Evolutionary conservation across 2,888 invertebrate species (phyloP), one percentile per base, ranked within the genome.

Genomic region (Rhodophaea formosa): DNA sequence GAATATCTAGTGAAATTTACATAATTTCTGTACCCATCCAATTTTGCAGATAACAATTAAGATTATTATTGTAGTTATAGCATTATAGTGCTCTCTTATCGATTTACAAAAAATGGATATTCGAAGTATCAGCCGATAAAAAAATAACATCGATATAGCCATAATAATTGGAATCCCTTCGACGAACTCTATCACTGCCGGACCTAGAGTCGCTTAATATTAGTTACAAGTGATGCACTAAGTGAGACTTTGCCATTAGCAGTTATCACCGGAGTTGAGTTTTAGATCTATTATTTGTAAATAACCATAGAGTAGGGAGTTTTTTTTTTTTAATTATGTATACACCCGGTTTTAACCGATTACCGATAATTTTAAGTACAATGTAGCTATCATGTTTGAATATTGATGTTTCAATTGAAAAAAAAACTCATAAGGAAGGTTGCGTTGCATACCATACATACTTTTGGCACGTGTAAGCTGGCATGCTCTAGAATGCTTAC

Each of bases 281-380:
- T 51, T 14, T 51, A 51, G 16, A 17, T 16, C 3, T 49, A 15
- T 17, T 51, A 16, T 51, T 51, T 49, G 32, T 49, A 32, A 32
- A 49, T 49, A 49, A 49, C 49, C 32, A 32, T 49, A 32, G 46
- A 23, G 8, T 32, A 32, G 10, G 14, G 32, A 49, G n/a, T n/a
- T 15, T 1, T 32, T 10, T 32, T 49, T 49, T 49, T 49, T 32
- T 14, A 30, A 47, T 23, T 29, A 49, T 1, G 23, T 32, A 49
- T 15, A 49, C 17, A 46, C 46, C 12, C 39, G 47, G 47, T 14
- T 32, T 32, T 49, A 30, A 10, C 32, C 30, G 49, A 49, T 7
- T 49, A 49, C 32, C 49, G 32, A 49, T 49, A 49, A 32, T 32
- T 12, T 8, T 49, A 51, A 39, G 16, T 51, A 51, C 35, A 51